Evolutionary conservation across 2,888 invertebrate genomes (phyloP), one percentile per base, ranked within the genome.

Genomic region (Coronaproctus castanopsis): DNA sequence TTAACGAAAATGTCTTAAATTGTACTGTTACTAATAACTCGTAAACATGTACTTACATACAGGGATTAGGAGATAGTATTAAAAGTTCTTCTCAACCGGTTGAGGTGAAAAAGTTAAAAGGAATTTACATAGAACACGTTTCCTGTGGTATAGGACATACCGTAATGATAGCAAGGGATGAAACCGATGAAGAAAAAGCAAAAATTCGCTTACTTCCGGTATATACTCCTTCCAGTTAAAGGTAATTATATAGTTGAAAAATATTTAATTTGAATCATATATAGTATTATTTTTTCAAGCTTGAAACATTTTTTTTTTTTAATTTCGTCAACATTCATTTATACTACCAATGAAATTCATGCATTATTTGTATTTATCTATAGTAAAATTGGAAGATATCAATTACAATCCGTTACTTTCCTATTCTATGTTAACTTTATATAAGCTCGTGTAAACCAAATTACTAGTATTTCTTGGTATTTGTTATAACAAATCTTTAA

Each of bases 131-230:
- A n/a, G 71, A 74, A 62, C 68, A 70, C 23, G 80, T 92, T 51
- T 74, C 86, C 1, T 87, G 90, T 81, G 93, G 93, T 2, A 81
- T 80, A 68, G 87, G 87, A 2, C 92, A 92, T 73, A 84, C 89
- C 1, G 73, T 90, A 66, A 72, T 90, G 67, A 76, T 85, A 56
- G 81, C 78, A 19, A 72, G 79, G 21, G 77, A 79, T 65, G 79
- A 80, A 54, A 76, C 79, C 1, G 80, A 81, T 19, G 80, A 81
- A 65, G 82, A 82, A 62, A 76, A 77, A 65, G 75, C 75, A 55
- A 78, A 77, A 66, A 70, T 85, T 59, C 76, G 76, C 55, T 76
- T 77, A 63, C 73, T 83, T 62, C 78, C 80, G 51, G 74, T 74
- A 63, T 79, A 72, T 66, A 60, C 61, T 52, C 64, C 64, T 24